Evolutionary conservation across 2,113 vertebrate species (phyloP).

Genomic region (Struthio camelus): DNA sequence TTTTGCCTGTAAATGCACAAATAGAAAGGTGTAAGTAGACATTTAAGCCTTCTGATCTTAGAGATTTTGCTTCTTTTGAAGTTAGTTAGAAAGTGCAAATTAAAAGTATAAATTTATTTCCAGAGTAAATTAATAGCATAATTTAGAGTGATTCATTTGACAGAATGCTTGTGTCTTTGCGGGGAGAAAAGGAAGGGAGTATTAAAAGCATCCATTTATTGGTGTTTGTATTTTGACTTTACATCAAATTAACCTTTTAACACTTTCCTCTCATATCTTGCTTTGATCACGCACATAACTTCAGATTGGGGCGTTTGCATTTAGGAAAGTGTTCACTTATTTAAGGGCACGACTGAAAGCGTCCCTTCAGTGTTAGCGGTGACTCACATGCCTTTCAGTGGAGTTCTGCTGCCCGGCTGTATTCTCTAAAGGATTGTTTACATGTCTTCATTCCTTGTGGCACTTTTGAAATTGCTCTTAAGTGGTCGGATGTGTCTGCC

Average conservation of each 20-base stretch:
- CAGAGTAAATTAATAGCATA: neutral
- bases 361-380: neutral
- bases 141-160: neutral
- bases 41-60: neutral
- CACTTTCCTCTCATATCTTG: neutral
- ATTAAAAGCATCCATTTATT: neutral
- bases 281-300: neutral
- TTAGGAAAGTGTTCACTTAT: neutral
- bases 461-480: constrained; percentile 2
- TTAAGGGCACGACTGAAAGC: neutral
- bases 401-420: neutral
- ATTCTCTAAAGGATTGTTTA: neutral
- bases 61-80: neutral
- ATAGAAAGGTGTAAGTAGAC: neutral
- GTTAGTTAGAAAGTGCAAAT: neutral
- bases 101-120: neutral
- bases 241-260: neutral
- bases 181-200: neutral
- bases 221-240: neutral
- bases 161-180: neutral
- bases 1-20: neutral
- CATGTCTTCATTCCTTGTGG: neutral
- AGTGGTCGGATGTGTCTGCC: neutral
- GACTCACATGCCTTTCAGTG: neutral
- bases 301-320: neutral